A percentile compares a stretch with the other conserved stretches of the same genome.
These are phyloP conservation scores for Gobio occitaniae DNA, from an alignment of 2,797 vertebrate species.

Conservation along the genomic window DNA sequence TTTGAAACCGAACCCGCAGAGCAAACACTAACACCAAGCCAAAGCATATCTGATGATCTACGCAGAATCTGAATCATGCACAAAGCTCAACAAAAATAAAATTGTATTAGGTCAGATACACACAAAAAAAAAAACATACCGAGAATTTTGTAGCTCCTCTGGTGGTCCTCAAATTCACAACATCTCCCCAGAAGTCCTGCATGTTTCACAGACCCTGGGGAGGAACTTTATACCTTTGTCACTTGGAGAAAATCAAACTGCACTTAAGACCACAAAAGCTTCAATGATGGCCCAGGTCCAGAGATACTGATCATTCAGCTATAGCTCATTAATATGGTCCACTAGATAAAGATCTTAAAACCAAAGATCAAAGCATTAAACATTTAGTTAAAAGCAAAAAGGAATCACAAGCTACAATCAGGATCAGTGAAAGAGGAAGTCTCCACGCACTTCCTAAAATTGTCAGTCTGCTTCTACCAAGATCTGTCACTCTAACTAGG, in stretches of 20 bases:
- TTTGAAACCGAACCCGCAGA: neutral
- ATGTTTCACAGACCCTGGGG: conserved; percentile 54
- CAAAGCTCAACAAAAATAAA: neutral
- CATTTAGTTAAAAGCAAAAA: neutral
- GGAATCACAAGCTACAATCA: conserved; percentile 11
- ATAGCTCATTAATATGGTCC: neutral
- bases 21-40: conserved; percentile 10
- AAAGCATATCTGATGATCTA: conserved; percentile 20
- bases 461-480: neutral
- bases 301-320: neutral
- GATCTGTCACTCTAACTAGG: neutral
- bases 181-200: conserved; percentile 70
- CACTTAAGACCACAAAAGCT: neutral
- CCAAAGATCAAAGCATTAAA: neutral
- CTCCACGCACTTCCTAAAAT: neutral
- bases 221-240: conserved; percentile 8
- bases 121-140: conserved; percentile 56
- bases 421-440: neutral
- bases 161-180: conserved; percentile 61
- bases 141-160: conserved; percentile 46
- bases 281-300: neutral
- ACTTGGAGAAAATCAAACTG: neutral
- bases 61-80: neutral
- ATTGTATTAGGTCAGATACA: too few relatives aligned
- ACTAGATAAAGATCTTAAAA: neutral